Conservation (phyloP, 2,888 invertebrate genomes). For the Rhingia rostrata region DNA sequence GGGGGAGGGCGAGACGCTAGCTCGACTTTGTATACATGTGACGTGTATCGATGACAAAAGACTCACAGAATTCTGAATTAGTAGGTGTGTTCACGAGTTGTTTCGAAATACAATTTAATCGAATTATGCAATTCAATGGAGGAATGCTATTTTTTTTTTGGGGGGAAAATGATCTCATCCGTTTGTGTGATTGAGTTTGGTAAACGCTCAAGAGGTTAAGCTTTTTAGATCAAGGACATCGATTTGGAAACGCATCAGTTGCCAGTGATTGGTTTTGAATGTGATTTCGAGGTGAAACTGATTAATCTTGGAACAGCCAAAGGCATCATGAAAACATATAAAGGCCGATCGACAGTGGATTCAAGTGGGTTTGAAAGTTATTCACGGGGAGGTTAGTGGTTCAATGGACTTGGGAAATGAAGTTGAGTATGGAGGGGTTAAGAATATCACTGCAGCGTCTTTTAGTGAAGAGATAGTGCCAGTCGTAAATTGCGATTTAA, state of each 20-base stretch:
- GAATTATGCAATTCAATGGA: slow-evolving; percentile 46
- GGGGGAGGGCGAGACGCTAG: neutral
- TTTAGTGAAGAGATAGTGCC: too few relatives aligned
- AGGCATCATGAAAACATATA: too few relatives aligned
- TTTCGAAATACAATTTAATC: slow-evolving; percentile 15
- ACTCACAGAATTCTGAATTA: slow-evolving; percentile 1
- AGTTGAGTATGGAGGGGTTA: too few relatives aligned
- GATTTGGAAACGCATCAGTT: neutral
- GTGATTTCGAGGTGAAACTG: neutral
- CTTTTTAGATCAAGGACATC: slow-evolving; percentile 16
- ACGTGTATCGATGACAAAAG: slow-evolving; percentile 45
- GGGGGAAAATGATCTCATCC: slow-evolving; percentile 28
- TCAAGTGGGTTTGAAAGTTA: too few relatives aligned
- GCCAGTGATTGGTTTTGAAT: neutral
- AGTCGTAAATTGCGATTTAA: too few relatives aligned
- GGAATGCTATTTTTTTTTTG: slow-evolving; percentile 7
- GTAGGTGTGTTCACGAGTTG: slow-evolving; percentile 30
- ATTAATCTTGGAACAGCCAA: too few relatives aligned
- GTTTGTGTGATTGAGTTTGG: neutral
- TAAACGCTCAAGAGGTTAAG: slow-evolving; percentile 16
- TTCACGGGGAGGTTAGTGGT: too few relatives aligned
- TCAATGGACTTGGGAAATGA: too few relatives aligned
- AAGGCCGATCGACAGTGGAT: too few relatives aligned
- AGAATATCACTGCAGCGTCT: too few relatives aligned
- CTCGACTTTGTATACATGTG: slow-evolving; percentile 18